Evolutionary conservation across 1,140 invertebrate species (phyloP), one percentile per base, ranked within the genome.

Genomic region (Hypothenemus hampei): DNA sequence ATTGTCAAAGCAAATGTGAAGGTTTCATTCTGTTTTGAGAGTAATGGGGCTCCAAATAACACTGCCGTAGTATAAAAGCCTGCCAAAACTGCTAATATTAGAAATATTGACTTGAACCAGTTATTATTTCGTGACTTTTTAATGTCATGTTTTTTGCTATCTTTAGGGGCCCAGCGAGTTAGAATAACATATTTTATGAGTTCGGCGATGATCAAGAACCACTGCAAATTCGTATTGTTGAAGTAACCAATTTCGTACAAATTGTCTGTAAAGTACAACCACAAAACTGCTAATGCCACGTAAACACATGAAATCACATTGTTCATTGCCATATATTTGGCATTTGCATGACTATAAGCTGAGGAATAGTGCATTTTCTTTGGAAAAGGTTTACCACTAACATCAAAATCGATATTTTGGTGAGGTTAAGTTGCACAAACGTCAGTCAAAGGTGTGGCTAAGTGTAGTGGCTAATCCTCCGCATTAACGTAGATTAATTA

Each of bases 1-100:
- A 90, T 59, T 33, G 87, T 73, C 18, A 81, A 40, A 20, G 84
- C 78, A 58, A 90, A 79, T 74, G 86, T 83, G 7, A 83, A 77
- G 2, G 87, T 90, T 67, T 88, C 82, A 65, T 85, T 79, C 36
- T 81, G 77, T 52, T 80, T 75, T 4, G 74, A 75, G 16, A 81
- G 69, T 6, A 87, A 61, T 33, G 86, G 83, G 3, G 87, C 87
- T 24, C 88, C 87, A 69, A 87, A 89, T n/a, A 89, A 67, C 49
- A 90, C 76, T 19, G 83, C 81, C 16, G 80, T 65, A 7, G 79
- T 58, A 61, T 84, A 83, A 69, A 78, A 84, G 39, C 77, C 54
- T 26, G 72, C 62, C 15, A 72, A 72, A 15, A 76, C 51, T 11
- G 62, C 31, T 3, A 66, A 11, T 4, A 65, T 47, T 4, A 62